Percentiles rank a stretch among this genome's conserved stretches.
These are phyloP conservation scores for Camponotus vicinus DNA, from an alignment of 1,140 invertebrate species.

Conservation along the genomic window DNA sequence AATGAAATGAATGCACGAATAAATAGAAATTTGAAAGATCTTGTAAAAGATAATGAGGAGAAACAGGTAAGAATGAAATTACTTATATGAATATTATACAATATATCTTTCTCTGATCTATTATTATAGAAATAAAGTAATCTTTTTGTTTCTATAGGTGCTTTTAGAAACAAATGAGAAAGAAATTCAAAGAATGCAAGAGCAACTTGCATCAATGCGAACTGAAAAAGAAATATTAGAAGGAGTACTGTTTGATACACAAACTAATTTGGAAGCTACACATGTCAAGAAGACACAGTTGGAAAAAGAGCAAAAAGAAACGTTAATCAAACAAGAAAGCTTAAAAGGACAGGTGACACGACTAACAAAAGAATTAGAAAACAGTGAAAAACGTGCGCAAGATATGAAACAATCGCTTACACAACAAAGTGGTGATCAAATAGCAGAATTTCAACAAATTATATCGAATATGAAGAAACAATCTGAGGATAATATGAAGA, in stretches of 20 bases:
- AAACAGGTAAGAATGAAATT: conserved; percentile 88
- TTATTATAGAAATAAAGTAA: conserved; percentile 52
- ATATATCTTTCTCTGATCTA: conserved; percentile 25
- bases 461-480: conserved; percentile 91
- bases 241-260: conserved; percentile 92
- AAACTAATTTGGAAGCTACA: conserved; percentile 91
- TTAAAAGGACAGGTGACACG: conserved; percentile 89
- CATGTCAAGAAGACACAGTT: conserved; percentile 90
- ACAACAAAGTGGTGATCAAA: conserved; percentile 90
- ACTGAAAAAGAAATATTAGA: conserved; percentile 94
- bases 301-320: conserved; percentile 92
- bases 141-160: conserved; percentile 85
- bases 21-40: conserved; percentile 92
- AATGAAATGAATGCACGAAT: conserved; percentile 92
- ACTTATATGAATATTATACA: background rate
- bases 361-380: conserved; percentile 91
- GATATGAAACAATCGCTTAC: conserved; percentile 91
- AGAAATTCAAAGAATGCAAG: conserved; percentile 91
- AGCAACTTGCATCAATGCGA: conserved; percentile 90
- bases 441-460: conserved; percentile 92
- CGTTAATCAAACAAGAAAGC: conserved; percentile 91
- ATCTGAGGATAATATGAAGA: conserved; percentile 90
- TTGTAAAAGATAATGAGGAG: conserved; percentile 94
- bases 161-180: conserved; percentile 92
- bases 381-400: conserved; percentile 90